Percentiles rank a stretch among this genome's conserved stretches.
Evolutionary conservation across 1,140 invertebrate genomes (phyloP).

Genomic region (Globodera rostochiensis): DNA sequence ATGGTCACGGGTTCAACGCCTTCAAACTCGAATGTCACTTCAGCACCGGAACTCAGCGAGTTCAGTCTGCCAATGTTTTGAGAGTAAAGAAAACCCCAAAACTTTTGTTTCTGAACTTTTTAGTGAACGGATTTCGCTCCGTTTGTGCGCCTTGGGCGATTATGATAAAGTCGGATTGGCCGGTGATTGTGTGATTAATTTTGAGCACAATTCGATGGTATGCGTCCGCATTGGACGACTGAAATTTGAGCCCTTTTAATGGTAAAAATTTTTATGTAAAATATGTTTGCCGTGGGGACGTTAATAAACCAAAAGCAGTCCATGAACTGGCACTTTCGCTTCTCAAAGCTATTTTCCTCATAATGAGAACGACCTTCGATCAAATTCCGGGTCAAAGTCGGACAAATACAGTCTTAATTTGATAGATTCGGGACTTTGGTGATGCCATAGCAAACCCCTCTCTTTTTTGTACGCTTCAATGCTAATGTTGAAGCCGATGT

Average conservation of each 20-base stretch:
- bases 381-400: slow-evolving; percentile 29
- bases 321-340: slow-evolving; percentile 36
- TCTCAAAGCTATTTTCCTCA: slow-evolving; percentile 8
- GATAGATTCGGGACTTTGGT: not conserved
- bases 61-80: slow-evolving; percentile 22
- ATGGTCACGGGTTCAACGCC: slow-evolving; percentile 2
- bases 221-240: not conserved
- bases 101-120: not conserved
- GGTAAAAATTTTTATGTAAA: slow-evolving; percentile 9
- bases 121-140: slow-evolving; percentile 15
- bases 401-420: slow-evolving; percentile 41
- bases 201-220: slow-evolving; percentile 40
- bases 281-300: slow-evolving; percentile 7
- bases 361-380: slow-evolving; percentile 11
- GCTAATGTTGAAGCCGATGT: slow-evolving; percentile 42
- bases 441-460: slow-evolving; percentile 32
- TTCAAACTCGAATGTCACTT: not conserved
- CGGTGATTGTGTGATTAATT: slow-evolving; percentile 30
- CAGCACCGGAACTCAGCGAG: not conserved
- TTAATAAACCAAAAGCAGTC: slow-evolving; percentile 47
- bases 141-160: slow-evolving; percentile 27
- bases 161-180: slow-evolving; percentile 34
- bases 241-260: not conserved
- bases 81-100: not conserved
- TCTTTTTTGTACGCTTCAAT: slow-evolving; percentile 28